Base-by-base conservation (phyloP, 2,888 invertebrate species). In the Netelia fuscicornis region DNA sequence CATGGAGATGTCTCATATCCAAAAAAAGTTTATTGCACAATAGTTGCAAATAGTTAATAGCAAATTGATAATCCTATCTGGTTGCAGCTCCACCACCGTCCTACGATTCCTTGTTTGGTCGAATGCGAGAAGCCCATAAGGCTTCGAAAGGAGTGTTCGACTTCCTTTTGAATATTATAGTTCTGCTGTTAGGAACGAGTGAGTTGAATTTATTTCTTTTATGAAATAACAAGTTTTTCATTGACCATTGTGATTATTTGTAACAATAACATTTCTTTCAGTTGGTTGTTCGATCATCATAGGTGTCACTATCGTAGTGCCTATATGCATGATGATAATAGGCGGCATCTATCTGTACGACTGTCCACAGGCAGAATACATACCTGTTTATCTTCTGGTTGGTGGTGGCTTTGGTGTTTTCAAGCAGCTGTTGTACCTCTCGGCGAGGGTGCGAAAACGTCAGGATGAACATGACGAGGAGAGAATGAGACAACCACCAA, bases 351-450 rank as follows among this genome's bases (percentile, higher is more conserved):
- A 96, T 92, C 93, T 96, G 86, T 93, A 96, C 90, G 95, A 96
- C 82, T 96, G 96, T 91, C 96, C 96, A 1, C 95, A 95, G 89
- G 95, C 96, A 86, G 95, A 95, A 91, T 96, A 95, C 92, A 96
- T 96, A 92, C 96, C 96, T 37, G 95, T 96, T 72, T 96, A 96
- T 93, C 94, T 96, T 89, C 94, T 96, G 88, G 96, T 96, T 85
- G 96, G 95, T 88, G 96, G 96, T 75, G 94, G 94, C 65, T 95
- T 96, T 90, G 96, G 96, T n/a, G 94, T 96, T 75, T 92, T 96
- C 76, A 96, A 96, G 90, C 96, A 96, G 89, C 91, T 96, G 23
- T 92, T 96, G 75, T 95, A 95, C 91, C 93, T 96, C 68, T 95
- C 95, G 6, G 94, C 95, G 60, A 93, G 95, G 87, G 95, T 95